Conservation (phyloP, 2,888 invertebrate species). For the Neria commutata region DNA sequence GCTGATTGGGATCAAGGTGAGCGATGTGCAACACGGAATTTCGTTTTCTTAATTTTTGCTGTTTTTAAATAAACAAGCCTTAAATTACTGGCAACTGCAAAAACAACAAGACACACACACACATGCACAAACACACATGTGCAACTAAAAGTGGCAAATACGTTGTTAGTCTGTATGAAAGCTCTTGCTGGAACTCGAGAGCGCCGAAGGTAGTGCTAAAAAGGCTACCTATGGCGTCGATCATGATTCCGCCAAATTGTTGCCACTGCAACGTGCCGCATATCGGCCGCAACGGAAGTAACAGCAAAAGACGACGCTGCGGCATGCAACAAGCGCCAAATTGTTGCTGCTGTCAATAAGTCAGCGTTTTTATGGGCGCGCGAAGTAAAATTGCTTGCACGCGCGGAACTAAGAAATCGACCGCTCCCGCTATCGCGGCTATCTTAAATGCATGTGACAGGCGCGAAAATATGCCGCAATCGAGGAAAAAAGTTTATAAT, state of each 20-base stretch:
- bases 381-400: neutral
- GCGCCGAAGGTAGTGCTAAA: too few species aligned
- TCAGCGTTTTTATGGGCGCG: neutral
- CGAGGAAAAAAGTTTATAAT: neutral
- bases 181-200: too few species aligned
- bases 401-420: neutral
- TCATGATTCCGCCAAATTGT: too few species aligned
- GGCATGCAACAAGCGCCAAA: neutral
- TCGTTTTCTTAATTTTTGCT: too few species aligned
- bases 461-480: neutral
- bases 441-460: slow-evolving; percentile 1
- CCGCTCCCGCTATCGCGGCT: neutral
- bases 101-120: neutral
- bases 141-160: neutral
- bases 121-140: neutral
- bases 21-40: neutral
- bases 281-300: neutral
- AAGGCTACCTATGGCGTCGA: too few species aligned
- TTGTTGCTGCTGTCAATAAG: neutral
- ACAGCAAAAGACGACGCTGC: neutral
- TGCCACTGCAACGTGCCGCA: too few species aligned
- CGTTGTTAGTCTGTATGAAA: too few species aligned
- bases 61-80: neutral
- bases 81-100: neutral
- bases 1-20: neutral